These are phyloP conservation scores for Plectrocnemia conspersa DNA, from an alignment of 1,140 invertebrate genomes.

Conservation along the genomic window DNA sequence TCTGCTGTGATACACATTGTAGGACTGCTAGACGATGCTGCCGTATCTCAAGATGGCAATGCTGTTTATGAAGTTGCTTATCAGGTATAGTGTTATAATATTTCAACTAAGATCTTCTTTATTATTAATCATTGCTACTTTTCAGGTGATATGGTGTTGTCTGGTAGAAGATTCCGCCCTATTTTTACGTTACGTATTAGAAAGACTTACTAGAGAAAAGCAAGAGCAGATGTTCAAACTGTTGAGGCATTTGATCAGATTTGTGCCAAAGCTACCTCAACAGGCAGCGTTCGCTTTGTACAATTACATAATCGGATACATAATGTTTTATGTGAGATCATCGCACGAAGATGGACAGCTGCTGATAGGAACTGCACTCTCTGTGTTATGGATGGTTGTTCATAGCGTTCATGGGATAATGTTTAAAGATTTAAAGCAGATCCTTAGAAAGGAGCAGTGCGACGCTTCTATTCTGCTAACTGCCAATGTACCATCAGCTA, in stretches of 20 bases:
- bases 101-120: background rate
- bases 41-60: constrained; percentile 89
- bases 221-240: constrained; percentile 95
- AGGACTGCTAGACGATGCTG: constrained; percentile 90
- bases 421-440: constrained; percentile 99
- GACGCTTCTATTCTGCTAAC: constrained; percentile 96
- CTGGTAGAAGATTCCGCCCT: constrained; percentile 96
- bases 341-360: constrained; percentile 92
- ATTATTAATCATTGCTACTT: background rate
- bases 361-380: constrained; percentile 88
- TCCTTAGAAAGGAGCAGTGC: constrained; percentile 96
- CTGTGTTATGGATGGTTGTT: constrained; percentile 96
- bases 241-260: constrained; percentile 86
- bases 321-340: constrained; percentile 97
- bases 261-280: constrained; percentile 88
- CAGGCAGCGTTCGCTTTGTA: constrained; percentile 98
- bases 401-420: constrained; percentile 97
- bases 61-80: constrained; percentile 88
- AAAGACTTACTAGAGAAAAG: constrained; percentile 90
- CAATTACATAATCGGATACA: constrained; percentile 98
- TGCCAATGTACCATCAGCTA: constrained; percentile 97
- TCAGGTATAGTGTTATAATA: constrained; percentile 53
- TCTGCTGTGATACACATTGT: constrained; percentile 94
- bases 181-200: constrained; percentile 93
- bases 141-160: constrained; percentile 92